Percentiles rank a stretch among this genome's conserved stretches.
phyloP scores from a whole-genome alignment of 2,888 invertebrate species.

The Chalcis sispes region DNA sequence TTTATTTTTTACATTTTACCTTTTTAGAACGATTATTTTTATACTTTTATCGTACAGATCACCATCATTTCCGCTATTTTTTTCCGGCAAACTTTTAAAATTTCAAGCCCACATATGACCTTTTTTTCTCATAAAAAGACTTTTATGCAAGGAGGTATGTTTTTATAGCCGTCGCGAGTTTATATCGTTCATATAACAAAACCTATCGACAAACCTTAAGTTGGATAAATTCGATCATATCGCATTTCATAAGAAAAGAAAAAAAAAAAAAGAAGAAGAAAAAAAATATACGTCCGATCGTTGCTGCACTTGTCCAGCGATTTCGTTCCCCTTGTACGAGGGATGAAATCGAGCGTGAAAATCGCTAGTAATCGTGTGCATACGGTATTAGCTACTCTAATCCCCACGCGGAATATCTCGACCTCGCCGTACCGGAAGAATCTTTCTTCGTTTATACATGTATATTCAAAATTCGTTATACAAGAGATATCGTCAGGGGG shows the following conservation, averaged over 20 bases:
- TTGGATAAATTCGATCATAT: slow-evolving; percentile 53
- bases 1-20: too few relatives aligned
- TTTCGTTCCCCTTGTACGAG: slow-evolving; percentile 14
- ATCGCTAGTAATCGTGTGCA: slow-evolving; percentile 22
- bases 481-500: not conserved
- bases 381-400: slow-evolving; percentile 2
- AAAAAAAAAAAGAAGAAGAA: slow-evolving; percentile 15
- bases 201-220: not conserved
- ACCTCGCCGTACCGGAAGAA: slow-evolving; percentile 17
- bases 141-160: too few relatives aligned
- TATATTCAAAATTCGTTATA: not conserved
- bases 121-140: slow-evolving; percentile 1
- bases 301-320: slow-evolving; percentile 44
- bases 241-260: slow-evolving; percentile 29
- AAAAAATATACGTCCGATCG: not conserved
- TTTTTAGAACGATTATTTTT: too few relatives aligned
- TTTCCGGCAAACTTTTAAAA: too few relatives aligned
- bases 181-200: too few relatives aligned
- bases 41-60: too few relatives aligned
- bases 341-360: slow-evolving; percentile 53
- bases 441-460: not conserved
- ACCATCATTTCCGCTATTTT: too few relatives aligned
- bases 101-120: slow-evolving; percentile 6
- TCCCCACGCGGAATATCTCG: slow-evolving; percentile 14
- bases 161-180: slow-evolving; percentile 40